Evolutionary conservation across 1,140 invertebrate genomes (phyloP).

Genomic region (Anthonomus grandis): DNA sequence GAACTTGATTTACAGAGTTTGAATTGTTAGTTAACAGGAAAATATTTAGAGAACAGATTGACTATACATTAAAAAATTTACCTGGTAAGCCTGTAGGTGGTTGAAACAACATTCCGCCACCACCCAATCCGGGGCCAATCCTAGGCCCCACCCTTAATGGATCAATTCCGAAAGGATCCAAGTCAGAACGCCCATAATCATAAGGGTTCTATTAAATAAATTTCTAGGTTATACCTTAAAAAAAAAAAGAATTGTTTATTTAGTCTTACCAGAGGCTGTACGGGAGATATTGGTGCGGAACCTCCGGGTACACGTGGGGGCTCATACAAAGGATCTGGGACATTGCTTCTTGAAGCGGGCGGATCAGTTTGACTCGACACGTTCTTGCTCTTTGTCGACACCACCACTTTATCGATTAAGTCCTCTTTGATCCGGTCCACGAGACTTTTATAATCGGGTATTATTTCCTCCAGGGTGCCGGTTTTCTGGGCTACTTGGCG

Average conservation of each 20-base stretch:
- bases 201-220: conserved; percentile 4
- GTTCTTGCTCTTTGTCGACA: conserved; percentile 37
- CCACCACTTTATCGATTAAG: conserved; percentile 52
- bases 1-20: no score
- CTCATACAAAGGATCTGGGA: neutral
- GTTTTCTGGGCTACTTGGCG: conserved; percentile 34
- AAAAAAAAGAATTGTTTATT: neutral
- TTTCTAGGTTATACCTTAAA: neutral
- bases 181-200: conserved; percentile 60
- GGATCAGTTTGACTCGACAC: conserved; percentile 35
- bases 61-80: neutral
- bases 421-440: conserved; percentile 53
- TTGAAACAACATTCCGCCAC: conserved; percentile 71
- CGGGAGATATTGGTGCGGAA: neutral
- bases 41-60: no score
- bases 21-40: no score
- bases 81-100: conserved; percentile 49
- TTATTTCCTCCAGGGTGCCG: conserved; percentile 49
- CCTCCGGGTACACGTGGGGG: neutral
- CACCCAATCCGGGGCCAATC: conserved; percentile 13
- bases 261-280: neutral
- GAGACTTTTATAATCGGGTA: conserved; percentile 52
- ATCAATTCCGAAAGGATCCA: conserved; percentile 64
- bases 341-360: neutral
- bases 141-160: conserved; percentile 37